Conservation (phyloP, 2,797 vertebrate genomes). For the Aplochiton taeniatus region DNA sequence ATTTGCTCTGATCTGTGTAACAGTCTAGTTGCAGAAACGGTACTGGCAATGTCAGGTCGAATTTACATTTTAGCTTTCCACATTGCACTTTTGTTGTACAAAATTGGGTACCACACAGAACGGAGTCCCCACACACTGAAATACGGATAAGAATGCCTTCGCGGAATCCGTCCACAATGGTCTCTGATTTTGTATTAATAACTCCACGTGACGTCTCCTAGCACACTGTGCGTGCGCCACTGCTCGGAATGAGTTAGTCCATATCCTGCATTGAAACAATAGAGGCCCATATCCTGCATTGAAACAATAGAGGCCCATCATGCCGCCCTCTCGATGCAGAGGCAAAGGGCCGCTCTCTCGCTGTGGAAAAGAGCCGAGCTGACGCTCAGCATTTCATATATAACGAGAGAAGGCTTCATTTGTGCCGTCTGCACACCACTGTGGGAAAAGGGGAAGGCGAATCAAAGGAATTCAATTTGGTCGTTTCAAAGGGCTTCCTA, state of each 20-base stretch:
- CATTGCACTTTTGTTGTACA: too few species aligned
- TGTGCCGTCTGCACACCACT: slow-evolving; percentile 54
- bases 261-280: slow-evolving; percentile 50
- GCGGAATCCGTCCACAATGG: too few species aligned
- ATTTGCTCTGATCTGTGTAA: too few species aligned
- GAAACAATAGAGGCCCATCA: slow-evolving; percentile 46
- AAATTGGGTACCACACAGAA: neutral
- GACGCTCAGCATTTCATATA: slow-evolving; percentile 59
- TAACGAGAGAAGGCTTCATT: slow-evolving; percentile 69
- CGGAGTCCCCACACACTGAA: neutral
- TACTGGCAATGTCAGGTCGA: too few species aligned
- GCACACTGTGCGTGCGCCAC: too few species aligned
- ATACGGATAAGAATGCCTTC: too few species aligned
- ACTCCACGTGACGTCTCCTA: neutral
- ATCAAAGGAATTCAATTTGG: slow-evolving; percentile 72
- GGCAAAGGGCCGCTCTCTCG: slow-evolving; percentile 24
- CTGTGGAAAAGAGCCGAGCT: slow-evolving; percentile 35
- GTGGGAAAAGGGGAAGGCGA: slow-evolving; percentile 21
- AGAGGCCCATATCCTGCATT: slow-evolving; percentile 36
- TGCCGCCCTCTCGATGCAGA: slow-evolving; percentile 22
- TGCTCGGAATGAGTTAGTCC: too few species aligned
- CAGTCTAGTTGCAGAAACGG: too few species aligned
- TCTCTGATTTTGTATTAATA: neutral
- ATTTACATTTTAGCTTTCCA: too few species aligned
- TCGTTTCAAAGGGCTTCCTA: slow-evolving; percentile 57